Base-by-base conservation (phyloP, 2,797 vertebrate genomes). In the Channa striata region DNA sequence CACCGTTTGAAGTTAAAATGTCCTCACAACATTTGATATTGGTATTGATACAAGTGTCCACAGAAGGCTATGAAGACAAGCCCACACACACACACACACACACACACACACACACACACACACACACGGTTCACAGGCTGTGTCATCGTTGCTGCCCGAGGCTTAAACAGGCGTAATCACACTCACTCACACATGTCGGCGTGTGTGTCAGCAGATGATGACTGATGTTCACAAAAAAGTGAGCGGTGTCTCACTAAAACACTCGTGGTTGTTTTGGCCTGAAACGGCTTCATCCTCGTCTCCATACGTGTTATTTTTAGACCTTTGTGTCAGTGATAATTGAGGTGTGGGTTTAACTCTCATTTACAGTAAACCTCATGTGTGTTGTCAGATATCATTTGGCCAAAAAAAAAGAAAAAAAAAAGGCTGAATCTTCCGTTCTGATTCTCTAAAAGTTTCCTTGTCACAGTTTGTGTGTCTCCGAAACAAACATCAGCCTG, bases 161-260 rank as follows among this genome's bases (percentile, higher is more conserved):
- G 82, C 81, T 83, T 79, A 80, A 72, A 80, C 68, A 74, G 68
- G 40, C 59, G 54, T 46, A 78, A 64, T 46, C 71, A 62, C 73
- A 68, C 83, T 39, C 43, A 52, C 19, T 57, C 52, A 44, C 59
- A 62, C 65, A 46, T n/a, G 34, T 21, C 64, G 66, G 76, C 50
- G 80, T 54, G 59, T 8, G 25, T 65, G 79, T 78, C 78, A 72
- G 84, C 70, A 77, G 83, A 86, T 77, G 87, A 90, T 81, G 87
- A 85, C 76, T 62, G 77, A 83, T 87, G 80, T 87, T 73, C 78
- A 63, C 69, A 78, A 44, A 67, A 71, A 43, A 65, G 73, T 69
- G 16, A 62, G 63, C 42, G 4, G 53, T 50, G 74, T 82, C 71
- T 71, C 48, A 51, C 60, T 66, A 39, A 62, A 60, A 72, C 61